Percentiles rank a stretch among this genome's conserved stretches.
Evolutionary conservation across 2,888 invertebrate genomes (phyloP).

Genomic region (Odontocolon sp.): DNA sequence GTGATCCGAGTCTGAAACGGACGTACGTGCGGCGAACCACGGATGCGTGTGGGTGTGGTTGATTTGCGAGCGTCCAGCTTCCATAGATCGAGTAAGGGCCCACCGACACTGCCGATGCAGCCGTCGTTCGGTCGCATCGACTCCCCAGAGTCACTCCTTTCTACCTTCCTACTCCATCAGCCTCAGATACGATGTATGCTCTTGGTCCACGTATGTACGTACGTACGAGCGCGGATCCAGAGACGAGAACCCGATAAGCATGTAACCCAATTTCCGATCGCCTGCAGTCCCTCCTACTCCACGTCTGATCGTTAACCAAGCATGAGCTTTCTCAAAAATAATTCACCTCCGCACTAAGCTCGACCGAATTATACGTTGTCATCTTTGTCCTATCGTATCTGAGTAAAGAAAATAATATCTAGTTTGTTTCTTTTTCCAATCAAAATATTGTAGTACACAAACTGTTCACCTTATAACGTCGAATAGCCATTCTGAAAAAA

Average conservation of each 20-base stretch:
- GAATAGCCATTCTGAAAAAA: too few species aligned
- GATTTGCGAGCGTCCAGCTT: slow-evolving; percentile 75
- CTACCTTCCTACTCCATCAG: slow-evolving; percentile 71
- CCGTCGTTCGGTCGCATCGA: slow-evolving; percentile 69
- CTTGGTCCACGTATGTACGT: slow-evolving; percentile 6
- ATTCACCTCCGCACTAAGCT: not conserved
- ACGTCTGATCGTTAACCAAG: not conserved
- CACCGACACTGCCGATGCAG: slow-evolving; percentile 16
- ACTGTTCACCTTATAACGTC: too few species aligned
- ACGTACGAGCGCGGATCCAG: slow-evolving; percentile 20
- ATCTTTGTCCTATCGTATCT: not conserved
- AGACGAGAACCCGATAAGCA: slow-evolving; percentile 57
- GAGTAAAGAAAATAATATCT: too few species aligned
- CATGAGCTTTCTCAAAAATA: slow-evolving; percentile 5
- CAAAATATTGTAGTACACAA: too few species aligned
- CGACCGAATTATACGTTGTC: not conserved
- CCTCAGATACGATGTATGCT: slow-evolving; percentile 56
- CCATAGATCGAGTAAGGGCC: slow-evolving; percentile 71
- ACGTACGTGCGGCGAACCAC: slow-evolving; percentile 54
- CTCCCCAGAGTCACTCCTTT: slow-evolving; percentile 76
- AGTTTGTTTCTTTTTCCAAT: too few species aligned
- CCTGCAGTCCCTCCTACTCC: slow-evolving; percentile 8
- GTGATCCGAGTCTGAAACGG: slow-evolving; percentile 40
- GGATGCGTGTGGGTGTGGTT: slow-evolving; percentile 65
- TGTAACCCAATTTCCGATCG: slow-evolving; percentile 60